Conservation (phyloP, 1,140 invertebrate species). For the Nephila pilipes region DNA sequence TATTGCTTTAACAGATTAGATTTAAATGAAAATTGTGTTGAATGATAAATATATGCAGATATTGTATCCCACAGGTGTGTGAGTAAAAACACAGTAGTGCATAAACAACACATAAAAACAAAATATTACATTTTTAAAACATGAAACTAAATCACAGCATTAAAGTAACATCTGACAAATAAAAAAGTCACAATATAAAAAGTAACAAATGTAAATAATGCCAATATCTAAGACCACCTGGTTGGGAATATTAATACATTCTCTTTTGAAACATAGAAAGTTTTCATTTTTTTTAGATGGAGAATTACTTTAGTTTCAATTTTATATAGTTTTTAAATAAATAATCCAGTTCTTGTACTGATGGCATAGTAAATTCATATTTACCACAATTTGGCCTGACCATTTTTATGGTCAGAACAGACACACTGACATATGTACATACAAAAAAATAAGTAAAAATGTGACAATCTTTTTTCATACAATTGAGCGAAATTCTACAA, state of each 20-base stretch:
- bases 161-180: slow-evolving; percentile 36
- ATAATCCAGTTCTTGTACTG: slow-evolving; percentile 72
- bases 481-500: slow-evolving; percentile 77
- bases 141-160: background rate
- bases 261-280: slow-evolving; percentile 33
- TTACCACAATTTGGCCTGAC: slow-evolving; percentile 74
- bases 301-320: slow-evolving; percentile 58
- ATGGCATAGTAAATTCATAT: slow-evolving; percentile 73
- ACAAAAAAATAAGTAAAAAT: slow-evolving; percentile 77
- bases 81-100: slow-evolving; percentile 18
- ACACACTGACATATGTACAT: slow-evolving; percentile 76
- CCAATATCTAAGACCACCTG: slow-evolving; percentile 65
- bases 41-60: background rate
- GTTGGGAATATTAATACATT: slow-evolving; percentile 50
- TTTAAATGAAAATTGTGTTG: too few relatives aligned
- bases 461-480: slow-evolving; percentile 75
- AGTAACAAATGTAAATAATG: slow-evolving; percentile 64
- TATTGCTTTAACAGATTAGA: too few relatives aligned
- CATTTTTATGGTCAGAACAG: slow-evolving; percentile 68
- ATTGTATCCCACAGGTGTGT: slow-evolving; percentile 22
- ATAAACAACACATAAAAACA: slow-evolving; percentile 48
- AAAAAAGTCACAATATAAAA: slow-evolving; percentile 44
- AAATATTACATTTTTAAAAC: slow-evolving; percentile 48
- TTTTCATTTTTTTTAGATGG: slow-evolving; percentile 23
- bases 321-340: slow-evolving; percentile 65